Percentiles rank a stretch among this genome's conserved stretches.
phyloP scores from a whole-genome alignment of 2,888 invertebrate genomes.

The Nemoura dubitans region DNA sequence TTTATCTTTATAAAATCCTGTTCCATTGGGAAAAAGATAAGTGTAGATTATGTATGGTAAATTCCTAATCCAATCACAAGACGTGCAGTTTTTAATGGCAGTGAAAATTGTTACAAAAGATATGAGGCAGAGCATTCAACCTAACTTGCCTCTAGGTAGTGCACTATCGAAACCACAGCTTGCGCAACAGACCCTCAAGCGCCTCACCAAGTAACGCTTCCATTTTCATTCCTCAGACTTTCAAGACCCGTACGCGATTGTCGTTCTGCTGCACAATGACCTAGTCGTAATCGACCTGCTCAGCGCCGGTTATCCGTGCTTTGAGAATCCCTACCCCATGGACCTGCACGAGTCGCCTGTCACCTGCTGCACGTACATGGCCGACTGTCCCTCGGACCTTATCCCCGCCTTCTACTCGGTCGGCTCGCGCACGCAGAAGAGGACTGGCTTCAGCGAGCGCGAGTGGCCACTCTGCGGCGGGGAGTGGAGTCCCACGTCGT shows the following conservation, averaged over 20 bases:
- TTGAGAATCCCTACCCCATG: slow-evolving; percentile 99
- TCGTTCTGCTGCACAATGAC: slow-evolving; percentile 96
- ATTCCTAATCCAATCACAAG: too few relatives aligned
- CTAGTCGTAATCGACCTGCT: slow-evolving; percentile 97
- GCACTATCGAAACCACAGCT: too few relatives aligned
- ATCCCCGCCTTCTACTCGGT: slow-evolving; percentile 98
- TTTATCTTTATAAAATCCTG: too few relatives aligned
- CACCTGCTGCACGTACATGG: slow-evolving; percentile 95
- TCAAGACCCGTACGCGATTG: slow-evolving; percentile 97
- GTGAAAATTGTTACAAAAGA: too few relatives aligned
- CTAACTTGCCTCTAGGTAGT: too few relatives aligned
- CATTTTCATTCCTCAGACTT: slow-evolving; percentile 75
- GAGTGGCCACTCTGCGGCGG: slow-evolving; percentile 98
- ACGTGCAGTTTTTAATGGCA: too few relatives aligned
- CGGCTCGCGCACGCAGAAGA: slow-evolving; percentile 76
- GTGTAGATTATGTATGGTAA: too few relatives aligned
- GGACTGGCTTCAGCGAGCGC: slow-evolving; percentile 86
- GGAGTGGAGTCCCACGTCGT: slow-evolving; percentile 93
- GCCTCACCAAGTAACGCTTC: too few relatives aligned
- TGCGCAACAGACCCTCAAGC: too few relatives aligned
- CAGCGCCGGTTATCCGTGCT: slow-evolving; percentile 95
- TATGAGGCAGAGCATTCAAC: too few relatives aligned
- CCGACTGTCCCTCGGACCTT: slow-evolving; percentile 97
- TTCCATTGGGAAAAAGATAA: too few relatives aligned
- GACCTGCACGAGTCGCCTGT: slow-evolving; percentile 99